Base-by-base conservation (phyloP, 2,113 vertebrate species). In the Greenwoodochromis staneri region DNA sequence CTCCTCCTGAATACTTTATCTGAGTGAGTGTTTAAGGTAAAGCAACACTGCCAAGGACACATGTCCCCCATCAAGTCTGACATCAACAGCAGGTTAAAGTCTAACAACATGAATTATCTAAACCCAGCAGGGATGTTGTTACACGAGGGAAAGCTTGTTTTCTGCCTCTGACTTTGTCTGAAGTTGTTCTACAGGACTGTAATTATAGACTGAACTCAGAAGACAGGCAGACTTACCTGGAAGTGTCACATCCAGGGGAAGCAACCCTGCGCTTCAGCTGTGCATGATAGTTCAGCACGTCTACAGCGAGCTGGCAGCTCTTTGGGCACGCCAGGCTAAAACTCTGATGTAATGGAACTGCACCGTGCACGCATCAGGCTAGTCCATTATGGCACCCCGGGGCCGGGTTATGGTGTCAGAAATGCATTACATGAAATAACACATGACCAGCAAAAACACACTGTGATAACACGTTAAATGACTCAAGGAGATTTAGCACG, bases 1-100 rank as follows among this genome's bases (percentile, higher is more conserved):
- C 40, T 29, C 38, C 47, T 85, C 69, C 76, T 89, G 42, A 85
- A 89, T 85, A 59, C 40, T 87, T 81, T 27, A 81, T 86, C 7
- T 9, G 9, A 8, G 17, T 29, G 24, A 55, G 61, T 3, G 24
- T 31, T 86, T n/a, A 24, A 78, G 42, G n/a, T 71, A 21, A 82
- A 84, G 38, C 81, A 29, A 69, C 10, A 31, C 82, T 8, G 49
- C 78, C 47, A 12, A 78, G 38, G 80, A 73, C 78, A 63, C 31
- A 8, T 42, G 73, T 40, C 13, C 21, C 0, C 31, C 54, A 38
- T 45, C 7, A 66, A 8, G 45, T 63, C 1, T 17, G 29, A 85
- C 89, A 83, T 9, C 55, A 49, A 1, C 53, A 27, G 31, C 27
- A 59, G n/a, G 34, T 55, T 71, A 55, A 76, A 76, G 66, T 21